Evolutionary conservation across 2,797 vertebrate species (phyloP), one percentile per base, ranked within the genome.

Genomic region (Chiloscyllium punctatum): DNA sequence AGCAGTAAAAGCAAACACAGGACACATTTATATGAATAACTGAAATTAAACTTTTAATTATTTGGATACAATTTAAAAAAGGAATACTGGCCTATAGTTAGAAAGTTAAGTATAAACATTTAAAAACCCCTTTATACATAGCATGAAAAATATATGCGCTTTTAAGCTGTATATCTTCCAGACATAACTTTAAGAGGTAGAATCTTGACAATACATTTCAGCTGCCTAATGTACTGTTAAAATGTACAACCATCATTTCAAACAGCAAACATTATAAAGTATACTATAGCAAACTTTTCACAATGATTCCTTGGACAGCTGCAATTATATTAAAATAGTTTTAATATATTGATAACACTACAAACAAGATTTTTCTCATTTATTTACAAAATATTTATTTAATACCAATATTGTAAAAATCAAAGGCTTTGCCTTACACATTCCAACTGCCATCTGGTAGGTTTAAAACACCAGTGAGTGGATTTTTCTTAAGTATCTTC

Each of bases 311-410:
- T 57, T 91, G 62, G 88, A 33, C 62, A 66, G 69, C 66, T 53
- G 71, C 42, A 74, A 94, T 94, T 94, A 77, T 95, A 95, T 95
- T 95, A 95, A 74, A 77, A 69, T 92, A 95, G 27, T 77, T 95
- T 53, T 77, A 42, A 74, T 77, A 48, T 77, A 53, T 51, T 71
- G n/a, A 77, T 30, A 95, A 95, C 69, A 77, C 94, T 77, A 95
- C 71, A 95, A 53, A 95, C 94, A 95, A 95, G 68, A 48, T 53
- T 94, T 95, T 51, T 62, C 62, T 92, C 18, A 16, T 74, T 72
- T 23, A 94, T 74, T 77, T 53, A 77, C 27, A 95, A 77, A 71
- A 71, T 94, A 77, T 74, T 74, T 95, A 21, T 71, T 74, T 95
- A 95, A 53, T 74, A 95, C 27, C 33, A 11, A 62, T 90, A 94